phyloP scores from a whole-genome alignment of 2,113 vertebrate species.

The Saguinus midas region DNA sequence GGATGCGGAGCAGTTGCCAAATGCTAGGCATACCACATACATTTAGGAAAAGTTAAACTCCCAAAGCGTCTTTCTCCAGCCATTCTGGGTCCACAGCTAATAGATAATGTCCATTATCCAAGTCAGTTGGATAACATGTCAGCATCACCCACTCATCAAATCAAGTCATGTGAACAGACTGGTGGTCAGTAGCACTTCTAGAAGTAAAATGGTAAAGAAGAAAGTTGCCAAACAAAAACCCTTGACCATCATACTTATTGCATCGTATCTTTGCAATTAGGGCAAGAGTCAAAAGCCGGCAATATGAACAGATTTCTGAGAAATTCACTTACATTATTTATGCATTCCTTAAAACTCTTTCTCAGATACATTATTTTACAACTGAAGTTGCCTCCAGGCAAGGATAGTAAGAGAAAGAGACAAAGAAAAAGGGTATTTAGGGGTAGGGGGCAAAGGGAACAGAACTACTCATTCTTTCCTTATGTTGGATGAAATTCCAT shows the following conservation, averaged over 20 bases:
- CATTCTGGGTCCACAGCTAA: neutral
- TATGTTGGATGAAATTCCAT: neutral
- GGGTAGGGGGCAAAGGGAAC: neutral
- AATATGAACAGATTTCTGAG: neutral
- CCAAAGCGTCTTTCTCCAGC: neutral
- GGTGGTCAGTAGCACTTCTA: neutral
- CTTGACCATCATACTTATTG: neutral
- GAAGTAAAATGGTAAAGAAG: neutral
- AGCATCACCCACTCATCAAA: neutral
- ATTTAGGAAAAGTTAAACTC: neutral
- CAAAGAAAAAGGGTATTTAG: too few relatives aligned
- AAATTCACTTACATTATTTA: neutral
- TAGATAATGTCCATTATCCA: neutral
- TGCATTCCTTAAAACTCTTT: neutral
- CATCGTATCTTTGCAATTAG: neutral
- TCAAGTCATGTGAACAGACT: neutral
- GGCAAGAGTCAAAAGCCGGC: neutral
- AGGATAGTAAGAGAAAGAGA: neutral
- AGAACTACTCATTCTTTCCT: neutral
- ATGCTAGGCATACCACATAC: neutral
- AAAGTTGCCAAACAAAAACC: neutral
- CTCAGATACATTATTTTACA: neutral
- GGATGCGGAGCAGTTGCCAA: neutral
- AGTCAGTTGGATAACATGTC: neutral
- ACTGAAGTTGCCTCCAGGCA: neutral